These are phyloP conservation scores for Spheniscus mendiculus DNA, from an alignment of 2,113 vertebrate species.

Conservation along the genomic window DNA sequence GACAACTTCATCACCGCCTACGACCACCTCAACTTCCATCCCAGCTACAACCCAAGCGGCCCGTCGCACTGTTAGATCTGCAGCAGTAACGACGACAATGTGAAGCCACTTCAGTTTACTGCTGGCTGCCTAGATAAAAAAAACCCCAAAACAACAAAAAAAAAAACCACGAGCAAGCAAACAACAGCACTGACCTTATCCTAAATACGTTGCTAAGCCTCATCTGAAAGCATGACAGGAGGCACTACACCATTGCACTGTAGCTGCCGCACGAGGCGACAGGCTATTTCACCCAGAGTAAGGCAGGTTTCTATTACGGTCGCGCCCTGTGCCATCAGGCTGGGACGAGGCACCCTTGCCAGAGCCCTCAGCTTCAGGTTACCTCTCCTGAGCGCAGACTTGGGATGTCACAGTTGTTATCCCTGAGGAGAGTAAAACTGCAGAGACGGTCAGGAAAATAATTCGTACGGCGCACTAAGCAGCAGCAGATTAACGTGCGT, in stretches of 20 bases:
- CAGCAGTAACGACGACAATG: fast-evolving
- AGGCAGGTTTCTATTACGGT: background rate
- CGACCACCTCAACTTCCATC: conserved; percentile 69
- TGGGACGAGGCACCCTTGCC: no score
- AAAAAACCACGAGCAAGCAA: background rate
- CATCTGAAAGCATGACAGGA: background rate
- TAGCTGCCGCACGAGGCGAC: background rate
- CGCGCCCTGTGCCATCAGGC: background rate
- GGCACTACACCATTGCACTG: fast-evolving
- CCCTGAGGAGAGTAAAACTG: background rate
- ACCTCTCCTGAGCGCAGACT: background rate
- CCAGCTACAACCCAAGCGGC: conserved; percentile 57
- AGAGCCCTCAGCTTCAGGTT: background rate
- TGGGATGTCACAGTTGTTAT: background rate
- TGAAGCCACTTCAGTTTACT: fast-evolving
- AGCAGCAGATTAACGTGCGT: background rate
- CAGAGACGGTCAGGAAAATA: background rate
- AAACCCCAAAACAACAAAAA: no score
- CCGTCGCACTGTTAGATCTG: conserved; percentile 49
- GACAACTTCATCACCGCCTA: conserved; percentile 53
- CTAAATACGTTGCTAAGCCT: background rate
- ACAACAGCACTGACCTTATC: background rate
- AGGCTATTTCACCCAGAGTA: background rate
- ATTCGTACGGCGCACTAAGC: background rate
- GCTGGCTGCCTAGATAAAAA: background rate